phyloP scores from a whole-genome alignment of 1,140 invertebrate species.

The Telenomus remus region DNA sequence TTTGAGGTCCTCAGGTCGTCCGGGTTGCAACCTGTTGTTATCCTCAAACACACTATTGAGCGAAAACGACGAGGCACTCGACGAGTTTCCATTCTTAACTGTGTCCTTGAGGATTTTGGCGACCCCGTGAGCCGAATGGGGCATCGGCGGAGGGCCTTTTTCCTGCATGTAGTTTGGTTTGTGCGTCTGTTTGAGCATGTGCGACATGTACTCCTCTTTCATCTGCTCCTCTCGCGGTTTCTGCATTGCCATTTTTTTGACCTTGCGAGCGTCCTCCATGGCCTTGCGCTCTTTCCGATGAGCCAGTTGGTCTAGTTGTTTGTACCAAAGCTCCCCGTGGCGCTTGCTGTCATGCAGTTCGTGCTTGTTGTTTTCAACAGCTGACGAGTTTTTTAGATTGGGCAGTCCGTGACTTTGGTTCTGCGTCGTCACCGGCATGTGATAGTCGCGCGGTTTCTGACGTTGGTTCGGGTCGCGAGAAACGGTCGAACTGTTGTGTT shows the following conservation, averaged over 20 bases:
- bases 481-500: slow-evolving; percentile 56
- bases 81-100: slow-evolving; percentile 65
- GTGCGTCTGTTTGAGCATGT: slow-evolving; percentile 65
- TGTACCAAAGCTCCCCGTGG: slow-evolving; percentile 22
- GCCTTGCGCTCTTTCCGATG: slow-evolving; percentile 64
- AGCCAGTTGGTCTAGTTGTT: slow-evolving; percentile 47
- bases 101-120: slow-evolving; percentile 63
- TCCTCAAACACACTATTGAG: slow-evolving; percentile 53
- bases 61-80: slow-evolving; percentile 36
- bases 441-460: slow-evolving; percentile 60
- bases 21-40: slow-evolving; percentile 41
- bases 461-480: slow-evolving; percentile 58
- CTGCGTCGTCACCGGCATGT: slow-evolving; percentile 7
- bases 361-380: slow-evolving; percentile 39
- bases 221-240: slow-evolving; percentile 64
- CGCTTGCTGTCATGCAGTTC: slow-evolving; percentile 7
- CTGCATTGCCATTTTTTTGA: slow-evolving; percentile 65
- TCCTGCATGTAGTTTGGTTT: slow-evolving; percentile 64
- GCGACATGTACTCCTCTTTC: slow-evolving; percentile 64
- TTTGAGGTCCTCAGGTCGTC: slow-evolving; percentile 44
- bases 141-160: slow-evolving; percentile 36
- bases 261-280: slow-evolving; percentile 62
- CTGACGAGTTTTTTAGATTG: slow-evolving; percentile 7
- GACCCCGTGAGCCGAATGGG: slow-evolving; percentile 52
- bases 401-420: slow-evolving; percentile 27